These are phyloP conservation scores for Gobio occitaniae DNA, from an alignment of 2,797 vertebrate species.

Conservation along the genomic window DNA sequence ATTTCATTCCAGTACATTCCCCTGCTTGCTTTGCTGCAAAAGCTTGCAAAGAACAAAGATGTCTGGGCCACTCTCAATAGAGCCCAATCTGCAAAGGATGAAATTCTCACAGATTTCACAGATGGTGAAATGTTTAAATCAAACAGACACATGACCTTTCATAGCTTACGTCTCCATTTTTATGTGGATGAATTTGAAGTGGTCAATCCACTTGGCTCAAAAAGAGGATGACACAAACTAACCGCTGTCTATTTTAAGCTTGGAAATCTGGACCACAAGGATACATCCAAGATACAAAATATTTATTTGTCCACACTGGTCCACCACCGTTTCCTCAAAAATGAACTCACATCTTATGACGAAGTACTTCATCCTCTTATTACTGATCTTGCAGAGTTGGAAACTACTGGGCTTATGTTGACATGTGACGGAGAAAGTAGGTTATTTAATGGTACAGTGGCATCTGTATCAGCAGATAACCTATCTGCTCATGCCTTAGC, in stretches of 20 bases:
- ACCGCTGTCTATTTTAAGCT: not conserved
- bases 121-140: constrained; percentile 2
- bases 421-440: constrained; percentile 1
- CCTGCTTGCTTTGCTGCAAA: not conserved
- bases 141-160: not conserved
- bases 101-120: not conserved
- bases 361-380: constrained; percentile 1
- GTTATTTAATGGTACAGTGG: not conserved
- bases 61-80: not conserved
- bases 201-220: not conserved
- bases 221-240: constrained; percentile 13
- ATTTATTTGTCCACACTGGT: not conserved
- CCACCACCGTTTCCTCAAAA: not conserved
- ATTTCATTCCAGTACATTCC: not conserved
- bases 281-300: constrained; percentile 4
- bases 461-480: not conserved
- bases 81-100: not conserved
- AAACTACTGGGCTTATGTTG: not conserved
- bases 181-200: not conserved
- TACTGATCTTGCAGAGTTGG: not conserved
- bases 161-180: not conserved
- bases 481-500: not conserved
- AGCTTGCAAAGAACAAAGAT: not conserved
- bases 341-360: not conserved
- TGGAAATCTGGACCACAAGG: not conserved